Evolutionary conservation across 1,140 invertebrate species (phyloP).

Genomic region (Scaptomyza montana): DNA sequence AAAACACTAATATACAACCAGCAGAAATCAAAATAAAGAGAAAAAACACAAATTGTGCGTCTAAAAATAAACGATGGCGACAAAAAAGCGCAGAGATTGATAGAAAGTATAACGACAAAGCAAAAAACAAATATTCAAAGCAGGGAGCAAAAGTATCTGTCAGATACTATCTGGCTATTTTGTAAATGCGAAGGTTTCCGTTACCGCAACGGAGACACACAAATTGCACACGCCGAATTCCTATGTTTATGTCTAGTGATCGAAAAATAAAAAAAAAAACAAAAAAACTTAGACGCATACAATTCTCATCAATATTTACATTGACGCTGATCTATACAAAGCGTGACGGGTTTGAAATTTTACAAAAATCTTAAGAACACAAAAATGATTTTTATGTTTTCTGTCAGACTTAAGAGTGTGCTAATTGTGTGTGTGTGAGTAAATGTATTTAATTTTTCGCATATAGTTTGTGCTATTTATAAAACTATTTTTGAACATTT

Average conservation of each 20-base stretch:
- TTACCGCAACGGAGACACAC: constrained; percentile 7
- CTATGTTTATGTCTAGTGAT: constrained; percentile 8
- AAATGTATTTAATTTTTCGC: constrained; percentile 32
- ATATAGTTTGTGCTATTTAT: constrained; percentile 73
- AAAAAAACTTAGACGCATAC: constrained; percentile 13
- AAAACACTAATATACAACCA: constrained; percentile 70
- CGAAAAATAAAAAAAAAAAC: constrained; percentile 3
- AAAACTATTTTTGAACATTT: constrained; percentile 62
- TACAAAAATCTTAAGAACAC: constrained; percentile 1
- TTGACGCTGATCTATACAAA: constrained; percentile 3
- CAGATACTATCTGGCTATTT: constrained; percentile 62
- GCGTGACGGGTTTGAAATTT: constrained; percentile 31
- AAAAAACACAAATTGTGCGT: constrained; percentile 57
- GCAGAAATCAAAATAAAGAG: constrained; percentile 77
- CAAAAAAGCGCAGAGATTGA: constrained; percentile 41
- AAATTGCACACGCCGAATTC: constrained; percentile 6
- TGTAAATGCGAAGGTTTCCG: constrained; percentile 74
- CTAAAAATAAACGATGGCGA: constrained; percentile 68
- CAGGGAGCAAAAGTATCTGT: constrained; percentile 52
- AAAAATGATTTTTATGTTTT: constrained; percentile 28
- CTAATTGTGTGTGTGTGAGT: constrained; percentile 8
- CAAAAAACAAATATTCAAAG: constrained; percentile 52
- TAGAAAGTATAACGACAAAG: constrained; percentile 17
- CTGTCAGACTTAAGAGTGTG: constrained; percentile 17
- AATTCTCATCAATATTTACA: constrained; percentile 50